Percentiles rank a stretch among this genome's conserved stretches.
Conservation (phyloP, 2,113 vertebrate genomes). For the Malurus alboscapulatus region DNA sequence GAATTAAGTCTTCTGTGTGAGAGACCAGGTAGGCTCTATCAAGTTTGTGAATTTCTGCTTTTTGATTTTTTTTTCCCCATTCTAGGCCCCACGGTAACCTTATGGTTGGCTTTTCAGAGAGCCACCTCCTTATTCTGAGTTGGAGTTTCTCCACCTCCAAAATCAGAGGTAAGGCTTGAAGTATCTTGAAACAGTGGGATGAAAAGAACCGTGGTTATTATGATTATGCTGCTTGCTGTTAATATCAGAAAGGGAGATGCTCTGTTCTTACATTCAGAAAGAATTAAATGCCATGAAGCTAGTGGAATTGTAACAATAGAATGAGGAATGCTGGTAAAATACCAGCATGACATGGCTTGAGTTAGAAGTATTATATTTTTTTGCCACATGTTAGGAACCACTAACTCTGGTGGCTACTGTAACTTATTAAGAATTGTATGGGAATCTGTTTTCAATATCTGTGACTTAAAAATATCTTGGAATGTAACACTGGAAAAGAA, state of each 20-base stretch:
- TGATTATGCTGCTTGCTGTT: background rate
- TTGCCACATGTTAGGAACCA: slow-evolving; percentile 49
- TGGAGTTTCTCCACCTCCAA: background rate
- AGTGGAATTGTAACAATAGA: slow-evolving; percentile 46
- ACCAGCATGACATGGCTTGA: slow-evolving; percentile 28
- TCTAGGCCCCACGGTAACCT: background rate
- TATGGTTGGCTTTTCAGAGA: background rate
- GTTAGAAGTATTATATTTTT: slow-evolving; percentile 49
- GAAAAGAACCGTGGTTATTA: background rate
- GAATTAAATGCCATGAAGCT: slow-evolving; percentile 8
- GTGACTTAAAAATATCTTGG: slow-evolving; percentile 60
- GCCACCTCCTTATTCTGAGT: background rate
- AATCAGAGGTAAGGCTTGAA: background rate
- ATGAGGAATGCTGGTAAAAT: slow-evolving; percentile 52
- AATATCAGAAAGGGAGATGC: background rate
- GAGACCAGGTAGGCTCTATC: background rate
- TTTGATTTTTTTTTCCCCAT: background rate
- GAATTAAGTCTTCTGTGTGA: background rate
- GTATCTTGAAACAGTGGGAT: background rate
- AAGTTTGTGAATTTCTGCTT: background rate
- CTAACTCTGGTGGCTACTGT: slow-evolving; percentile 39
- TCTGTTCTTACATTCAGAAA: background rate
- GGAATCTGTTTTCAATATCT: slow-evolving; percentile 55
- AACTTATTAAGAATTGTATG: slow-evolving; percentile 54
- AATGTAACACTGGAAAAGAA: slow-evolving; percentile 34